Conservation (phyloP, 1,140 invertebrate species). For the Bombus breviceps region DNA sequence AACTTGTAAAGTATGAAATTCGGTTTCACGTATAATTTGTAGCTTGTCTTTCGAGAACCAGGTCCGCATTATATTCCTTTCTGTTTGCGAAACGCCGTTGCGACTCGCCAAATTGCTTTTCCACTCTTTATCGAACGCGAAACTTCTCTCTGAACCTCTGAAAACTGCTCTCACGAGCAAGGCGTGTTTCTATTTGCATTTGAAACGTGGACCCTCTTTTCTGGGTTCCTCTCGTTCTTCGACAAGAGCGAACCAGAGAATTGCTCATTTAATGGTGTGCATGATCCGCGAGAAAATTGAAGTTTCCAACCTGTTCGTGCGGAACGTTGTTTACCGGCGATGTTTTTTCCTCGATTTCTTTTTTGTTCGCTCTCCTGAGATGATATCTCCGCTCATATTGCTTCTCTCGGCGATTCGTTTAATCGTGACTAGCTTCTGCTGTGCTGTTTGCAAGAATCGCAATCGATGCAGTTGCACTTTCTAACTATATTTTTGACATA, state of each 20-base stretch:
- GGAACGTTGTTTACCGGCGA: background rate
- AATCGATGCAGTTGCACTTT: background rate
- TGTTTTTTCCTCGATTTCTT: background rate
- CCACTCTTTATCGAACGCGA: conserved; percentile 36
- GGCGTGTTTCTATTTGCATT: conserved; percentile 37
- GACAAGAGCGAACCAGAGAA: conserved; percentile 44
- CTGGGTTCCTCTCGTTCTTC: background rate
- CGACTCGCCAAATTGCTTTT: conserved; percentile 29
- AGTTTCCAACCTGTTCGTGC: conserved; percentile 10
- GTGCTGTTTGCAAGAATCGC: background rate
- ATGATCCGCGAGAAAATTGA: conserved; percentile 29
- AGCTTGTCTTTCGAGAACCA: background rate
- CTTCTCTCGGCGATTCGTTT: background rate
- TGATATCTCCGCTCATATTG: background rate
- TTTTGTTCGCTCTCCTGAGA: background rate
- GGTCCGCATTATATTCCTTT: background rate
- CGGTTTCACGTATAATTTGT: background rate
- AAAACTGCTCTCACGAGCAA: conserved; percentile 1
- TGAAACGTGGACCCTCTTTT: conserved; percentile 26
- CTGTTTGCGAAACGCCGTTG: background rate
- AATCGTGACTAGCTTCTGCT: background rate
- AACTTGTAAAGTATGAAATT: background rate
- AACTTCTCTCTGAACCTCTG: background rate
- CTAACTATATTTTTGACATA: background rate
- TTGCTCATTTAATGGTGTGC: conserved; percentile 55